Evolutionary conservation across 1,140 invertebrate genomes (phyloP).

Genomic region (Diuraphis noxia): DNA sequence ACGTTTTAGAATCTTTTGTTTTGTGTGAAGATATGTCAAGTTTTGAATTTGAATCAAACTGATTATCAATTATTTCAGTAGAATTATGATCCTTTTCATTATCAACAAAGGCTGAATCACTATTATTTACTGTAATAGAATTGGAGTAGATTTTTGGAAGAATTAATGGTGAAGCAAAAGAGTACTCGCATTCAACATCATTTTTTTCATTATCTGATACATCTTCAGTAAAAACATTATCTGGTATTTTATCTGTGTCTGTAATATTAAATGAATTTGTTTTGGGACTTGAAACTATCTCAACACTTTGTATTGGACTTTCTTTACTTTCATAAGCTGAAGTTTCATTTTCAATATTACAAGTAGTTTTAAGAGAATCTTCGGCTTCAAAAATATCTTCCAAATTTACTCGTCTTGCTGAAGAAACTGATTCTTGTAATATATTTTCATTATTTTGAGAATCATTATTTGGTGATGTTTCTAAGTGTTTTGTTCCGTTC

Average conservation of each 20-base stretch:
- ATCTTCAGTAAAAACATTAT: background rate
- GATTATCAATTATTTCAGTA: background rate
- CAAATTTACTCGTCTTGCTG: slow-evolving; percentile 21
- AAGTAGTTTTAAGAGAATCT: slow-evolving; percentile 34
- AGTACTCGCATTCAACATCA: background rate
- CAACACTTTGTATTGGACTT: background rate
- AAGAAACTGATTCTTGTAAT: background rate
- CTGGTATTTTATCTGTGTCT: background rate
- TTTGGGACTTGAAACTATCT: background rate
- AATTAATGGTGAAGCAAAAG: slow-evolving; percentile 12
- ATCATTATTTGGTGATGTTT: background rate
- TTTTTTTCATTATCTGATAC: background rate
- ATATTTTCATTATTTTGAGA: background rate
- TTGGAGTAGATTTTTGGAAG: background rate
- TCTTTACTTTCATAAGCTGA: background rate
- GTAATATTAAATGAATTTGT: background rate
- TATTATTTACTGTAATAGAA: background rate
- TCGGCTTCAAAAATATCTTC: slow-evolving; percentile 35
- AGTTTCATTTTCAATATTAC: background rate
- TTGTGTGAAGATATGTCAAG: background rate
- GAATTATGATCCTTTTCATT: background rate
- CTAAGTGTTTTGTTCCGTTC: background rate
- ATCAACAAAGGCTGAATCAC: background rate
- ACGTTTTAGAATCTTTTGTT: background rate
- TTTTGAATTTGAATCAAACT: background rate